Evolutionary conservation across 1,140 invertebrate genomes (phyloP), one percentile per base, ranked within the genome.

Genomic region (Epicauta chinensis): DNA sequence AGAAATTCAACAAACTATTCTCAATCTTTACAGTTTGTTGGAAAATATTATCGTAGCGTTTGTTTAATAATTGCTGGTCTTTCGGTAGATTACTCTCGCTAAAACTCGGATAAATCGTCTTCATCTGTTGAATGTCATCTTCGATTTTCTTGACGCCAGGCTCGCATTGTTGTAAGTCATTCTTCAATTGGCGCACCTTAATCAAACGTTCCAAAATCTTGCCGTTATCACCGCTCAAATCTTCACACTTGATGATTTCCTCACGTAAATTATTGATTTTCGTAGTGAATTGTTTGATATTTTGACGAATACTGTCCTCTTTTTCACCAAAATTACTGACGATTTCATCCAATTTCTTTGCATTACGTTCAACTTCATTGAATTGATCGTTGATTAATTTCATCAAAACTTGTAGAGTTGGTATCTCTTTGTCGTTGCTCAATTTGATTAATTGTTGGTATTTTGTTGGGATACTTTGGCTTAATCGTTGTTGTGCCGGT

Each of bases 181-280:
- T 74, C 67, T 85, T 84, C 10, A 89, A 65, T n/a, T 76, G 71
- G 58, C 84, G 78, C 62, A 86, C 84, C 57, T 82, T 83, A 53
- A 86, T 80, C 5, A 94, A 75, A 56, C 91, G 77, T 49, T 82
- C 78, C 30, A 94, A 72, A 45, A 95, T 86, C 65, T 90, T 89
- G 2, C 79, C 77, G 67, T 91, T 91, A 59, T 91, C 84, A 1
- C 92, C 92, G 10, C 87, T 89, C 62, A 93, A 79, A 71, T 95
- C 90, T 67, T 97, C 93, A 71, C 89, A 94, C 71, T 90, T 91
- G 9, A 91, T 86, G 1, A 95, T 80, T 39, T 85, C 79, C 66
- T 96, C 93, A 15, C 91, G 79, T 39, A 94, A 79, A 58, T 82
- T 84, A 15, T 81, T 82, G 1, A 93, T 77, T 42, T 74, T 72